Percentiles rank a stretch among this genome's conserved stretches.
Conservation (phyloP, 2,888 invertebrate species). For the Brachycybe producta region DNA sequence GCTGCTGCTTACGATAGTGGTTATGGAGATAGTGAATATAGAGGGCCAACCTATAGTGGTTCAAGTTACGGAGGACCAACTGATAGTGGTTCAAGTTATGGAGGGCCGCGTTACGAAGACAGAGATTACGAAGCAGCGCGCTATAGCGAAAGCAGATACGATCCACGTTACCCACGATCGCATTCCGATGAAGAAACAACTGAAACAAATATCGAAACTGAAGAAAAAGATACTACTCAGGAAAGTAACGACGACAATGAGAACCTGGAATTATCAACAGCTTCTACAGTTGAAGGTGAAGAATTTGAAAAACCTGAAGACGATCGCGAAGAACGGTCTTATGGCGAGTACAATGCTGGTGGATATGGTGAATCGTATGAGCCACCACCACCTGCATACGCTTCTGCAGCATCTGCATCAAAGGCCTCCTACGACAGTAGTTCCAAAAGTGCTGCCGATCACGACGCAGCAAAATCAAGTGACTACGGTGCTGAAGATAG, state of each 20-base stretch:
- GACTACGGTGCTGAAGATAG: not conserved
- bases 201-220: too few species aligned
- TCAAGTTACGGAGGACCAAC: not conserved
- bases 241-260: too few species aligned
- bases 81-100: not conserved
- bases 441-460: not conserved
- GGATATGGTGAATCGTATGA: not conserved
- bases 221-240: too few species aligned
- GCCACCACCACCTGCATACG: too few species aligned
- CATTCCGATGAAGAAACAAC: too few species aligned
- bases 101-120: not conserved
- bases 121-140: not conserved
- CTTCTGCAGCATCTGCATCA: too few species aligned
- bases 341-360: not conserved
- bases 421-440: not conserved
- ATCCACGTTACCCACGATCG: too few species aligned
- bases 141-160: not conserved
- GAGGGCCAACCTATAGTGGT: not conserved
- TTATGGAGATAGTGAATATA: slow-evolving; percentile 1
- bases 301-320: not conserved
- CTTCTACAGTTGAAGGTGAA: not conserved
- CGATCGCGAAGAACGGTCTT: not conserved
- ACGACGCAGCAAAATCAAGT: not conserved
- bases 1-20: not conserved
- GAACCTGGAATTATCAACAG: too few species aligned